These are phyloP conservation scores for Branchipolynoe longqiensis DNA, from an alignment of 2,888 invertebrate genomes.

Conservation along the genomic window DNA sequence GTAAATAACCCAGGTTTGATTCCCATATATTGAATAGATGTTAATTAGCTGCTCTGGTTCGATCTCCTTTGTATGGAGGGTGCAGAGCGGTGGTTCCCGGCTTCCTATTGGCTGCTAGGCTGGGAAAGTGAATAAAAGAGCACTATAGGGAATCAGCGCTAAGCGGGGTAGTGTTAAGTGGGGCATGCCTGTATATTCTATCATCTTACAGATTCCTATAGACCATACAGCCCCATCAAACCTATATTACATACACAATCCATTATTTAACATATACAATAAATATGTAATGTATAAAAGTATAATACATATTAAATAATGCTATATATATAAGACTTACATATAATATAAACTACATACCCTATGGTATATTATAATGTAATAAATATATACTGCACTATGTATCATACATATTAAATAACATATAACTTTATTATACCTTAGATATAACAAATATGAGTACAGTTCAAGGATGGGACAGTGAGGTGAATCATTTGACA, in stretches of 20 bases:
- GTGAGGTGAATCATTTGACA: too few relatives aligned
- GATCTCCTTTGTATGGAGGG: too few relatives aligned
- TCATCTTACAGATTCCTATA: not conserved
- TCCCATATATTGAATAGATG: too few relatives aligned
- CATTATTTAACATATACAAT: not conserved
- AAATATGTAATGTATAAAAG: not conserved
- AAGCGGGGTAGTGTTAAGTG: not conserved
- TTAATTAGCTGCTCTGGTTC: too few relatives aligned
- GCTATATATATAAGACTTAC: not conserved
- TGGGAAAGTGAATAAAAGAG: too few relatives aligned
- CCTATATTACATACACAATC: not conserved
- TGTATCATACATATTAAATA: not conserved
- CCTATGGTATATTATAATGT: not conserved
- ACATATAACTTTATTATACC: not conserved
- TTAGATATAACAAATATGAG: not conserved
- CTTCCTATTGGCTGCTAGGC: too few relatives aligned
- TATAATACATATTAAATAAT: not conserved
- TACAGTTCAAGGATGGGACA: too few relatives aligned
- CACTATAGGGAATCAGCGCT: not conserved
- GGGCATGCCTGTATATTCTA: not conserved
- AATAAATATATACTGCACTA: not conserved
- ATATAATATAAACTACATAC: conserved; percentile 9
- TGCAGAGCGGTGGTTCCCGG: too few relatives aligned
- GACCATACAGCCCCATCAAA: not conserved
- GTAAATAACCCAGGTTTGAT: too few relatives aligned